Base-by-base conservation (phyloP, 2,888 invertebrate genomes). In the Mythimna ferrago region DNA sequence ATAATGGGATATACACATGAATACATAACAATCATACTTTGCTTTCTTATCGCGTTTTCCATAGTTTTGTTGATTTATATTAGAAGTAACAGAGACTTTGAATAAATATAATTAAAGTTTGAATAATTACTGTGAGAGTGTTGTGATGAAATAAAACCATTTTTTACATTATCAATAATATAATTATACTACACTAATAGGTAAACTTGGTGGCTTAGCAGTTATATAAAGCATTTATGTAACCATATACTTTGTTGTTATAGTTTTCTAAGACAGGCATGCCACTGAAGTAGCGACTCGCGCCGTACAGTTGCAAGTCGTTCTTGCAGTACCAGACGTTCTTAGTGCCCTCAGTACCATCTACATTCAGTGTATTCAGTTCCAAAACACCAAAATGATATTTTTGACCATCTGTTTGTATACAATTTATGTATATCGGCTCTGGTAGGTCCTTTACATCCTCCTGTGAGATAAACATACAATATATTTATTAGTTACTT, bases 341-440 rank as follows among this genome's bases (percentile, higher is more conserved):
- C 90, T 97, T 98, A 0, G 96, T 92, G 41, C 97, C 97, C 38
- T 97, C 95, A 19, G 87, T 90, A 1, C 97, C 96, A 88, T 95
- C 91, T 4, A 98, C 92, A 92, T 98, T 97, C 53, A 98, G 94
- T 0, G 98, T 98, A 88, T 99, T 98, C 19, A 99, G 95, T 93
- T 99, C 99, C 73, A 98, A 97, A 26, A 98, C 97, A 6, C 98
- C 97, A 90, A 99, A 99, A 90, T 98, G 98, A 90, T 98, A 98
- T 57, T 96, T 94, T 83, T 97, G 96, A 1, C 98, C 98, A 90
- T 99, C 98, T 6, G 98, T 97, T 85, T 98, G 98, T 81, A 99
- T 96, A 89, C 98, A 98, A 91, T 99, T 99, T 4, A 99, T 94
- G 58, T 97, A 97, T 67, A 99, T 96, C 7, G 99, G 99, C 87